Evolutionary conservation across 2,113 vertebrate genomes (phyloP), one percentile per base, ranked within the genome.

Genomic region (Menura novaehollandiae): DNA sequence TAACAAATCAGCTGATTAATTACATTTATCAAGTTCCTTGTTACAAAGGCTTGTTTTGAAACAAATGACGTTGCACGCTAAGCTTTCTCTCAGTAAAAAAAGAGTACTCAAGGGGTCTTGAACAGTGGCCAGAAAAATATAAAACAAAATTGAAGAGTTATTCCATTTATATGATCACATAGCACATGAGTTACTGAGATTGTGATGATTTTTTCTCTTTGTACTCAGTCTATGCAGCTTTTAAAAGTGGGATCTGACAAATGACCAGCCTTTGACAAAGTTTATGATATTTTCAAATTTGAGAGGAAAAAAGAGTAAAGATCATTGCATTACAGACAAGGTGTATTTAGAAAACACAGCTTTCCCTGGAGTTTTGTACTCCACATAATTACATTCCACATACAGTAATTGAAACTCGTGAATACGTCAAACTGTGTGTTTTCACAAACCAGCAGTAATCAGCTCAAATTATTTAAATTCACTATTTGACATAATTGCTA

Each of bases 381-480:
- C 63, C 53, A 79, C 44, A 59, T 97, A 96, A 97, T 97, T 97
- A 85, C 69, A 93, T 97, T 97, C 60, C n/a, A 82, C 71, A 88
- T 95, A 87, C 76, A 46, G 91, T 96, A 96, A 97, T 95, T 97
- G 91, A 91, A 97, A 96, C 95, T 94, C 96, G 85, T 13, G 55
- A 95, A 69, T 89, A 94, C 1, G 6, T 97, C 95, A 96, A 95
- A 96, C 95, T 96, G 95, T 95, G 96, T 97, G 95, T 97, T 97
- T 97, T 95, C 91, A 92, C 55, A 97, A 97, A 95, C 79, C 92
- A 74, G 63, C 47, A 51, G 89, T 95, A 97, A 97, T 97, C 93
- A 96, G 62, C 81, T 97, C 67, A 94, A 96, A 97, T 96, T 94
- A 97, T 97, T 97, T 96, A 95, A 97, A 97, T 89, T 95, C 80